Percentiles rank a stretch among this genome's conserved stretches.
Conservation (phyloP, 1,140 invertebrate genomes). For the Hypsibius dujardini region DNA sequence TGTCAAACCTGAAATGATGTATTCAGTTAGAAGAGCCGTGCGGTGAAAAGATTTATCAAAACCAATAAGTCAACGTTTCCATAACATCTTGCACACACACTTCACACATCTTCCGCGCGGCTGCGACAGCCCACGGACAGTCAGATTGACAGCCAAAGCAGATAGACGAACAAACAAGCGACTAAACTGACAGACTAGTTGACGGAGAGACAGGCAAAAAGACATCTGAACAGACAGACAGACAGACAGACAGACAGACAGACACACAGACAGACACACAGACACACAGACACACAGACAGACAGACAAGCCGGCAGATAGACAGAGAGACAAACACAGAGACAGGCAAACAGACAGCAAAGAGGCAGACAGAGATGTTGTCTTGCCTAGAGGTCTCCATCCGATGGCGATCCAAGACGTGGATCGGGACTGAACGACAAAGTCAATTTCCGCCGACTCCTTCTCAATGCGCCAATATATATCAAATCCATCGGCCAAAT, state of each 20-base stretch:
- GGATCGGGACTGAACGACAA: conserved; percentile 60
- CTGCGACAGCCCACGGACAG: neutral
- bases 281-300: too few species aligned
- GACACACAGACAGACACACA: neutral
- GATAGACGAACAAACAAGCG: neutral
- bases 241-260: too few species aligned
- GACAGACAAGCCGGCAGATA: neutral
- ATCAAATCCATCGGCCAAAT: conserved; percentile 5
- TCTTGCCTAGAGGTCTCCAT: conserved; percentile 46
- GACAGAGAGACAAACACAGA: neutral
- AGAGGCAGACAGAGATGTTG: neutral
- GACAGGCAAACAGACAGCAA: neutral
- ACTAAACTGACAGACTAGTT: neutral
- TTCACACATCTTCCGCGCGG: neutral
- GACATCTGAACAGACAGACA: neutral
- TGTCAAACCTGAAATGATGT: neutral
- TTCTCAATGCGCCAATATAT: conserved; percentile 25
- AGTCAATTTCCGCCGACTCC: conserved; percentile 60
- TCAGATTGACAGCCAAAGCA: neutral
- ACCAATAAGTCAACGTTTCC: neutral
- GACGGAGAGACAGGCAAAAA: neutral
- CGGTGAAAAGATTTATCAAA: neutral
- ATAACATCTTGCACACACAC: neutral
- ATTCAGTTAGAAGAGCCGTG: neutral
- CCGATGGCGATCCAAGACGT: conserved; percentile 67